Conservation (phyloP, 2,113 vertebrate species). For the Odobenus rosmarus region DNA sequence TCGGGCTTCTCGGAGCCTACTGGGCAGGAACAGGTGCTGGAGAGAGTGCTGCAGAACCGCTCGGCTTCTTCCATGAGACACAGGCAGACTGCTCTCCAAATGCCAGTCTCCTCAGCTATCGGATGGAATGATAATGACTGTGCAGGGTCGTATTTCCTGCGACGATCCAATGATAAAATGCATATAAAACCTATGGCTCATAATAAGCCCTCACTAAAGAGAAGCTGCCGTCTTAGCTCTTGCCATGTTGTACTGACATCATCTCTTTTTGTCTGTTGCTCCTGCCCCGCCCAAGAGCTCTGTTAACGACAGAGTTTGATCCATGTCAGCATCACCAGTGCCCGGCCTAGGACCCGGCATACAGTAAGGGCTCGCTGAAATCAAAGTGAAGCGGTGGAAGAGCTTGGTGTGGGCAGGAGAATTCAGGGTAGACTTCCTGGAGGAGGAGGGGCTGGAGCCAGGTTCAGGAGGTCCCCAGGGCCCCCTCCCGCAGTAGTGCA, state of each 20-base stretch:
- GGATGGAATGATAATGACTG: not conserved
- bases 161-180: not conserved
- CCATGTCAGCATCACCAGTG: not conserved
- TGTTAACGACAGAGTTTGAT: not conserved
- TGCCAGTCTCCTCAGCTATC: not conserved
- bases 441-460: not conserved
- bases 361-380: not conserved
- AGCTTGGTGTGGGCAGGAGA: not conserved
- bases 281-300: not conserved
- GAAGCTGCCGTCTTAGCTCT: not conserved
- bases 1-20: not conserved
- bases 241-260: not conserved
- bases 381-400: not conserved
- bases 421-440: not conserved
- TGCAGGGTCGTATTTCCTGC: not conserved
- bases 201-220: not conserved
- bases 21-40: not conserved
- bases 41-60: not conserved
- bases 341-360: not conserved
- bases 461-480: not conserved
- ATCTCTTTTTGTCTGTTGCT: not conserved
- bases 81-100: not conserved
- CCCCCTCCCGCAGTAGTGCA: not conserved
- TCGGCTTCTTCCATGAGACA: not conserved
- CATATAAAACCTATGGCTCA: not conserved